Evolutionary conservation across 1,140 invertebrate species (phyloP), one percentile per base, ranked within the genome.

Genomic region (Helicoverpa zea): DNA sequence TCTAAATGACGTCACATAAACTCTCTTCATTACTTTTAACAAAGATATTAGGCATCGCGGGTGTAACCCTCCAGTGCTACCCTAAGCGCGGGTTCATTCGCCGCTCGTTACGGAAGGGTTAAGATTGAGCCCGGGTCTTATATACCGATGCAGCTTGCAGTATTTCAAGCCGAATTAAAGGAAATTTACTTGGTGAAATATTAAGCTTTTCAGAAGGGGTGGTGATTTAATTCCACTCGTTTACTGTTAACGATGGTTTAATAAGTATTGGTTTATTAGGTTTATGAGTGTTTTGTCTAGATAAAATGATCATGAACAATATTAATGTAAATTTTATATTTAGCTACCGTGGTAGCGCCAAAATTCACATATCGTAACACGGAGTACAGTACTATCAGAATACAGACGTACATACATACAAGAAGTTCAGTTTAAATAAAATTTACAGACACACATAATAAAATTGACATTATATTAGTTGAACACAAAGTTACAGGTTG

Each of bases 101-200:
- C 74, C 74, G 70, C 85, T 88, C 86, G 86, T 90, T 88, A 88
- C 81, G 82, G 82, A 84, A 87, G 88, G 88, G 88, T 88, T 88
- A 86, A 86, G 83, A 86, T 80, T 83, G 83, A 86, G 84, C 80
- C 51, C 51, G 81, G 35, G 82, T 81, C 80, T 81, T 83, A 83
- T 78, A 68, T 74, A 82, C 87, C 84, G 52, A 63, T 79, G 82
- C 76, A 79, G 54, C 54, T 68, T 84, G 86, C 87, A 87, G 85
- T 87, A 88, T 89, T 89, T 89, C 80, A 90, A 90, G 73, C 79
- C 82, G 81, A 86, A 90, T 90, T 90, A 90, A 86, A 68, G 64
- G 63, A 79, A 79, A 79, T 43, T 66, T 78, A 78, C 63, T 68
- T 52, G 64, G 61, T 70, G 54, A 79, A 64, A 70, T 79, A 79